These are phyloP conservation scores for Bombus sibiricus DNA, from an alignment of 1,140 invertebrate genomes.

Conservation along the genomic window DNA sequence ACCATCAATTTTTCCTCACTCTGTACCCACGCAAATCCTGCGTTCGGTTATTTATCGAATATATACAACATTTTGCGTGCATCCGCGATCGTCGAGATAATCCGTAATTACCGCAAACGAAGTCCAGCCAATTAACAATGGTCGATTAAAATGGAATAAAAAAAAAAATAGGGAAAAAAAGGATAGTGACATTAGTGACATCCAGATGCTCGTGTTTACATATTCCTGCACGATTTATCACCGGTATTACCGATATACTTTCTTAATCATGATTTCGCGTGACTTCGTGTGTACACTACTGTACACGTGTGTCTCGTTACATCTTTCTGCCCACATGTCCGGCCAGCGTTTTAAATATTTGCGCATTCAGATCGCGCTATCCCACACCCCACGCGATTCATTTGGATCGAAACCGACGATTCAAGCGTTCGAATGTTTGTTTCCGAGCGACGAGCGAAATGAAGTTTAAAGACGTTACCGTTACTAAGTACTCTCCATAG, in stretches of 20 bases:
- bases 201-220: not conserved
- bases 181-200: not conserved
- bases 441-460: not conserved
- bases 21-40: not conserved
- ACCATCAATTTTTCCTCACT: not conserved
- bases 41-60: not conserved
- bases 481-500: not conserved
- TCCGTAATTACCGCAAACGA: not conserved
- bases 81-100: not conserved
- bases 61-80: not conserved
- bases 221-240: not conserved
- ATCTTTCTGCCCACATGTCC: not conserved
- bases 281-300: not conserved
- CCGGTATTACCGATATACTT: not conserved
- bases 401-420: not conserved
- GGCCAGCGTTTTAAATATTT: not conserved
- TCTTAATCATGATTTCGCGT: constrained; percentile 8
- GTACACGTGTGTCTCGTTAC: no score
- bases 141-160: not conserved
- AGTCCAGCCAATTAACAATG: not conserved
- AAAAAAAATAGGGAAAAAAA: not conserved
- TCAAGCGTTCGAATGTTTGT: not conserved
- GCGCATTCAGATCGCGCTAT: not conserved
- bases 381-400: no score
- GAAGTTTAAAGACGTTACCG: not conserved